Base-by-base conservation (phyloP, 2,797 vertebrate species). In the Prunella strophiata region DNA sequence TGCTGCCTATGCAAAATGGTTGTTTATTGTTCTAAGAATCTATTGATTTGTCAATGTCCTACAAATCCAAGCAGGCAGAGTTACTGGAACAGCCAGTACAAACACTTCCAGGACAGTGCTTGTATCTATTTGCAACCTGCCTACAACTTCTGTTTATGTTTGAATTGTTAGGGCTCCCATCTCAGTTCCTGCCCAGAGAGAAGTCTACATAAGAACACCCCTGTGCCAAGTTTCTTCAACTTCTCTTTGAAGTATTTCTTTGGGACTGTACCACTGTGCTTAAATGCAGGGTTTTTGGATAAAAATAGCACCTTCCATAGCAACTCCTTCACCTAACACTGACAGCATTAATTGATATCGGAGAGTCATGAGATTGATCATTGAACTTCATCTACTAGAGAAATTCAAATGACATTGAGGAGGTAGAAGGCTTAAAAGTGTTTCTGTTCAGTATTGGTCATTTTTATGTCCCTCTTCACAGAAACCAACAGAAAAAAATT, bases 261-360 rank as follows among this genome's bases (percentile, higher is more conserved):
- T 45, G 32, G 21, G n/a, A 51, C n/a, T 30, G 9, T 30, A 34
- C 21, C 52, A 25, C 10, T 58, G 13, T 57, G 43, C 23, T 79
- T 83, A 58, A 81, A n/a, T 29, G 27, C 6, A 58, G 3, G 1
- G 10, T 13, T 47, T 67, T 71, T 55, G 10, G 11, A 72, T 9
- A 79, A 38, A 83, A 88, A 85, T 21, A 54, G 10, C 10, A 40
- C 27, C 36, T 74, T 47, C 36, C 40, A 26, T 14, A 43, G 32
- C 16, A 62, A 51, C 15, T 59, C 66, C 29, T 83, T 75, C 30
- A 34, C 11, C 7, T 76, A 21, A 45, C n/a, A 61, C 3, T 51
- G 36, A 20, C 8, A 59, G 10, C 4, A 48, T 36, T 83, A 61
- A 34, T 51, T 63, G 82, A 42, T 25, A 29, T 15, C 0, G 0